Conservation (phyloP, 1,140 invertebrate genomes). For the Drosophila ambigua region DNA sequence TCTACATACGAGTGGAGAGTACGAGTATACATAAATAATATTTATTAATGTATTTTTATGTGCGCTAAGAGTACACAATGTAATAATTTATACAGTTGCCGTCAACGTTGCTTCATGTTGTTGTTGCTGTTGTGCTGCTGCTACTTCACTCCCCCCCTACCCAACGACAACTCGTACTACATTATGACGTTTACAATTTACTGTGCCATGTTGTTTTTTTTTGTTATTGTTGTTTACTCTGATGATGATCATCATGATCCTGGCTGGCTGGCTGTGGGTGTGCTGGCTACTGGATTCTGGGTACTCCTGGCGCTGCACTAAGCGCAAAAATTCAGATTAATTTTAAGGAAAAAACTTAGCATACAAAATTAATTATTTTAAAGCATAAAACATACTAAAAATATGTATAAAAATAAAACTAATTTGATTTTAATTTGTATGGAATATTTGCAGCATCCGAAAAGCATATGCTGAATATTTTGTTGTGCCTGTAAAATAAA, state of each 20-base stretch:
- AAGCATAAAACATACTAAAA: too few species aligned
- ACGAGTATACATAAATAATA: slow-evolving; percentile 78
- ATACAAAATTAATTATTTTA: too few species aligned
- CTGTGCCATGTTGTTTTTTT: slow-evolving; percentile 72
- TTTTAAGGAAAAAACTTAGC: too few species aligned
- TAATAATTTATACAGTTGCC: slow-evolving; percentile 82
- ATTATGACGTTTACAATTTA: slow-evolving; percentile 81
- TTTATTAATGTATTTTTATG: slow-evolving; percentile 83
- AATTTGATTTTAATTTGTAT: too few species aligned
- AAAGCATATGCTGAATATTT: too few species aligned
- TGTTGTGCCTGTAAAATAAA: too few species aligned
- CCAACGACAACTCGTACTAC: slow-evolving; percentile 16
- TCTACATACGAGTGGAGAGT: slow-evolving; percentile 34
- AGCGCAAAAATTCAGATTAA: too few species aligned
- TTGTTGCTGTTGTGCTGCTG: slow-evolving; percentile 13
- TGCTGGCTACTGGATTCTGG: slow-evolving; percentile 24
- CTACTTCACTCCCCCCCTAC: slow-evolving; percentile 6
- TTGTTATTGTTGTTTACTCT: slow-evolving; percentile 67
- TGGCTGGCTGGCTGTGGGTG: slow-evolving; percentile 46
- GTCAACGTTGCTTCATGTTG: slow-evolving; percentile 57
- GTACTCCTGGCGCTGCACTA: neutral
- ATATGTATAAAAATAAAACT: too few species aligned
- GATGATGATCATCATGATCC: slow-evolving; percentile 65
- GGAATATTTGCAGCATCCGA: too few species aligned
- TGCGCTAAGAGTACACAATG: slow-evolving; percentile 81